These are phyloP conservation scores for Drosophila conformis DNA, from an alignment of 2,888 invertebrate species.

Conservation along the genomic window DNA sequence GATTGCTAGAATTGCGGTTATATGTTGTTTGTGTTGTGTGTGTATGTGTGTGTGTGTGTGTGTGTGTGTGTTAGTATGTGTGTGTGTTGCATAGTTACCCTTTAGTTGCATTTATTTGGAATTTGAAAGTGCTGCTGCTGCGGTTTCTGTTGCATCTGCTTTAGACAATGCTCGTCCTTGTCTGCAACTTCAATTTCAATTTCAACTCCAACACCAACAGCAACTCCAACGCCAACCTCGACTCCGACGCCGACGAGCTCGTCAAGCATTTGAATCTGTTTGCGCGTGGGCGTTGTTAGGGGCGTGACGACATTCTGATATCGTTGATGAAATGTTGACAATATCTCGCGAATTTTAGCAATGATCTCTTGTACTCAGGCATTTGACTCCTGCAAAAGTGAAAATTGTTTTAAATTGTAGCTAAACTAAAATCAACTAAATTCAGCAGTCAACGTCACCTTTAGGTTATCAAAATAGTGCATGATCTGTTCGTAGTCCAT, in stretches of 20 bases:
- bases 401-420: neutral
- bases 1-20: slow-evolving; percentile 64
- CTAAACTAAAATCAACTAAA: neutral
- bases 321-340: slow-evolving; percentile 88
- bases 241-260: slow-evolving; percentile 54
- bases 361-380: slow-evolving; percentile 95
- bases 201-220: neutral
- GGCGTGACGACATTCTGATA: slow-evolving; percentile 86
- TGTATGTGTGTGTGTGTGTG: slow-evolving; percentile 11
- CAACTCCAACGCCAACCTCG: slow-evolving; percentile 18
- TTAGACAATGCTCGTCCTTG: neutral
- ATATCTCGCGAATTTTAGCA: slow-evolving; percentile 92
- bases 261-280: slow-evolving; percentile 70
- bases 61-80: slow-evolving; percentile 12
- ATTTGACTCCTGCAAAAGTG: slow-evolving; percentile 90
- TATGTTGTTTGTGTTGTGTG: slow-evolving; percentile 37
- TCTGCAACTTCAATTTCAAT: neutral
- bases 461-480: slow-evolving; percentile 99
- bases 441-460: slow-evolving; percentile 86
- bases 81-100: slow-evolving; percentile 48
- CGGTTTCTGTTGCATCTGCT: slow-evolving; percentile 6
- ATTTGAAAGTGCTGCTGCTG: slow-evolving; percentile 25
- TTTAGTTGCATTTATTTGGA: slow-evolving; percentile 46
- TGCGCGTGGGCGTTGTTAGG: slow-evolving; percentile 82
- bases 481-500: slow-evolving; percentile 99